phyloP scores from a whole-genome alignment of 2,113 vertebrate species.

The Petrocephalus microphthalmus region DNA sequence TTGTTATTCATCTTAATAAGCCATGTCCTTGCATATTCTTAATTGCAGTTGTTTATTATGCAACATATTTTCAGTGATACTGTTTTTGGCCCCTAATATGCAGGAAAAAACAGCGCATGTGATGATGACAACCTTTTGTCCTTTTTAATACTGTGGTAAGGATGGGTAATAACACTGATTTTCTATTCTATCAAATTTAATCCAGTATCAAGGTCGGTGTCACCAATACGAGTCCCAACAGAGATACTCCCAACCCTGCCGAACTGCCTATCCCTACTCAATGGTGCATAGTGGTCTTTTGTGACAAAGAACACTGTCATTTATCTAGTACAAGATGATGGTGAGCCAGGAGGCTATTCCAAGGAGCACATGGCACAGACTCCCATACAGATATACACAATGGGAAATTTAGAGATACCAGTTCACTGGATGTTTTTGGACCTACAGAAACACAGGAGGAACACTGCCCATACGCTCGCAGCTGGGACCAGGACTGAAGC shows the following conservation, averaged over 20 bases:
- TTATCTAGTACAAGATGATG: background rate
- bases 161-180: background rate
- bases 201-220: background rate
- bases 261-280: background rate
- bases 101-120: background rate
- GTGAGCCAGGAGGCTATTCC: background rate
- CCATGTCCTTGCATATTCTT: background rate
- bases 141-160: background rate
- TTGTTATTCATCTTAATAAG: slow-evolving; percentile 3
- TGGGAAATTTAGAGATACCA: background rate
- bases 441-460: background rate
- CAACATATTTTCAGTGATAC: background rate
- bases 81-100: background rate
- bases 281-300: background rate
- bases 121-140: background rate
- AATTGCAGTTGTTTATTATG: background rate
- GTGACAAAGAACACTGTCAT: background rate
- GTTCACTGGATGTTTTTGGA: background rate
- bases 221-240: background rate
- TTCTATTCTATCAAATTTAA: background rate
- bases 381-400: background rate
- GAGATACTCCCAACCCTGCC: background rate
- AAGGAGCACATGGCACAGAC: background rate
- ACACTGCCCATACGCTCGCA: background rate
- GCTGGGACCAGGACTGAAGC: background rate